Evolutionary conservation across 2,888 invertebrate genomes (phyloP), one percentile per base, ranked within the genome.

Genomic region (Hemaris fuciformis): DNA sequence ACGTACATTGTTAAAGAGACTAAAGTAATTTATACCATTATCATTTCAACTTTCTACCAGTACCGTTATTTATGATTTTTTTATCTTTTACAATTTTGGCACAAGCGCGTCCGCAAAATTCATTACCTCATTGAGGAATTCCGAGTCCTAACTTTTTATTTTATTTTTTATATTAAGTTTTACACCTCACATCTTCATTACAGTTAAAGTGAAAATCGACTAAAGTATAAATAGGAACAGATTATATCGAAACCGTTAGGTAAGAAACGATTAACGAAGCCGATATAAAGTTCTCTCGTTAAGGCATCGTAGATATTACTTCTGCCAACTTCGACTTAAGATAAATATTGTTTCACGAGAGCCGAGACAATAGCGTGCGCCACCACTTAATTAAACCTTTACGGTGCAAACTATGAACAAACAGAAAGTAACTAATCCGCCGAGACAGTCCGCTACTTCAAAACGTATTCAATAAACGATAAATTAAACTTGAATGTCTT

Each of bases 201-300:
- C 46, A 69, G 67, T 48, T n/a, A 48, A 23, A 38, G 23, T 18
- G 25, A 66, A 64, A 71, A 66, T 68, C 62, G 67, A 59, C 68
- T 67, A 61, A 67, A 72, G 69, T 69, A 58, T 69, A 70, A 71
- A 75, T 71, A 64, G 66, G 64, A 67, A 66, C 71, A 70, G 62
- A 68, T 64, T 57, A 13, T 18, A 23, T 43, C 57, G 34, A n/a
- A 23, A 77, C 79, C 83, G 79, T 78, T 76, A 77, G 82, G 85
- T 87, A 84, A 84, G 81, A 81, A 81, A 82, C 87, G 88, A 88
- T 89, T 89, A 90, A 87, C 85, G 73, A 91, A 91, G 88, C 87
- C 87, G 89, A 90, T 88, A 88, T 81, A 85, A 91, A 91, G 88
- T 91, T 91, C 86, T 81, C 90, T 91, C 91, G 90, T 91, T 91